These are phyloP conservation scores for Paracanthobrama guichenoti DNA, from an alignment of 2,113 vertebrate genomes.

Conservation along the genomic window DNA sequence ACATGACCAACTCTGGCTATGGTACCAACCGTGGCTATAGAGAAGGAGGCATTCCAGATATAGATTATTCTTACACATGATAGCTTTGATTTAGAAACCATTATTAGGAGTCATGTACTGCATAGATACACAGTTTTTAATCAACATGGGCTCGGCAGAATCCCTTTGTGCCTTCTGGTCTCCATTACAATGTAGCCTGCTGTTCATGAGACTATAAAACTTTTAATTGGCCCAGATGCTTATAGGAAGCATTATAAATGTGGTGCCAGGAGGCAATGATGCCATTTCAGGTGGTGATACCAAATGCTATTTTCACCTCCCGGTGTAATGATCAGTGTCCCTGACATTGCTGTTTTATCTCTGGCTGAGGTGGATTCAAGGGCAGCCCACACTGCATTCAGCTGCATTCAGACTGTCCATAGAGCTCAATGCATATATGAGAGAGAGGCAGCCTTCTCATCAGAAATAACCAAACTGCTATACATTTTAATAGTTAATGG, in stretches of 20 bases:
- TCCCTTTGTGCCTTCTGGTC: conserved; percentile 81
- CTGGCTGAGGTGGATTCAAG: conserved; percentile 45
- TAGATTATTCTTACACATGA: conserved; percentile 92
- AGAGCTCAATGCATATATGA: conserved; percentile 34
- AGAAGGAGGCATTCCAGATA: conserved; percentile 87
- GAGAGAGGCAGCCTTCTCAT: conserved; percentile 31
- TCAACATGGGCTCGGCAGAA: conserved; percentile 76
- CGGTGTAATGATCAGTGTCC: conserved; percentile 62
- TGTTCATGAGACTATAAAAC: conserved; percentile 69
- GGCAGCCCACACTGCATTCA: conserved; percentile 38
- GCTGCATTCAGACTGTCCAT: conserved; percentile 29
- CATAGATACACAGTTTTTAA: conserved; percentile 78
- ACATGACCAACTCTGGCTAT: conserved; percentile 77
- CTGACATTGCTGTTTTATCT: conserved; percentile 44
- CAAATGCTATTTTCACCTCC: conserved; percentile 68
- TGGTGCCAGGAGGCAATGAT: conserved; percentile 61
- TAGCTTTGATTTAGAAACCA: conserved; percentile 65
- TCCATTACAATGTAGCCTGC: conserved; percentile 76
- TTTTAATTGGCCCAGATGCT: conserved; percentile 69
- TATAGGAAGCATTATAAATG: conserved; percentile 62
- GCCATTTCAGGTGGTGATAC: conserved; percentile 69
- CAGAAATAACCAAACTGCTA: conserved; percentile 19
- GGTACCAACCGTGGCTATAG: conserved; percentile 88
- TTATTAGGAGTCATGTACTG: conserved; percentile 70
- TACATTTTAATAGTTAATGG: conserved; percentile 2